Base-by-base conservation (phyloP, 2,888 invertebrate genomes). In the Lydus trimaculatus region DNA sequence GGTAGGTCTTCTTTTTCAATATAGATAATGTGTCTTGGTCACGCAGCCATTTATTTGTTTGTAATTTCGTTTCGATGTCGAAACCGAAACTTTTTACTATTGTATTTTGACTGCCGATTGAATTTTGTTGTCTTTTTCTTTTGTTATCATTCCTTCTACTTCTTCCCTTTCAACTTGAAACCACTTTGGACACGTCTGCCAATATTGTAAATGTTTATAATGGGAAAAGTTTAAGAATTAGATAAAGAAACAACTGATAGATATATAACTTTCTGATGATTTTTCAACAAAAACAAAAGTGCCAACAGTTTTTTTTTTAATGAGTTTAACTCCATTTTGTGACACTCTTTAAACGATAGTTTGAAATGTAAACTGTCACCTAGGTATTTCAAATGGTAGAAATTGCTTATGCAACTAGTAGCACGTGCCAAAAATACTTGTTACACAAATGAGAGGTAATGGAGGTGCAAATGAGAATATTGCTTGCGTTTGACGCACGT, bases 151-250 rank as follows among this genome's bases (percentile, higher is more conserved):
- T 60, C 23, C 2, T 17, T 59, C n/a, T n/a, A n/a, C n/a, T n/a
- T n/a, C n/a, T n/a, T n/a, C n/a, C n/a, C n/a, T 20, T 25, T 28
- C 31, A 20, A 36, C 23, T 39, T 61, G 33, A 15, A 61, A 23
- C 23, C 31, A 36, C 13, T 23, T 31, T 31, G 31, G 23, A 33
- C 39, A 36, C n/a, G n/a, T 23, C 11, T 33, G 36, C 61, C 61
- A 33, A 61, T 61, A 61, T 61, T 61, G 61, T 36, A 61, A 31
- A 39, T 36, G 36, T 15, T 39, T 36, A 61, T 61, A 61, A 61
- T 61, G 61, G 61, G 36, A 63, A 63, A 63, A 63, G 52, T 63
- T 48, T 63, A 63, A 52, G 48, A 31, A 52, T 63, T 48, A 52
- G 31, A 63, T 63, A 31, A 63, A 28, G n/a, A 52, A 43, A 43